These are phyloP conservation scores for Jacana jacana DNA, from an alignment of 2,113 vertebrate genomes.

Conservation along the genomic window DNA sequence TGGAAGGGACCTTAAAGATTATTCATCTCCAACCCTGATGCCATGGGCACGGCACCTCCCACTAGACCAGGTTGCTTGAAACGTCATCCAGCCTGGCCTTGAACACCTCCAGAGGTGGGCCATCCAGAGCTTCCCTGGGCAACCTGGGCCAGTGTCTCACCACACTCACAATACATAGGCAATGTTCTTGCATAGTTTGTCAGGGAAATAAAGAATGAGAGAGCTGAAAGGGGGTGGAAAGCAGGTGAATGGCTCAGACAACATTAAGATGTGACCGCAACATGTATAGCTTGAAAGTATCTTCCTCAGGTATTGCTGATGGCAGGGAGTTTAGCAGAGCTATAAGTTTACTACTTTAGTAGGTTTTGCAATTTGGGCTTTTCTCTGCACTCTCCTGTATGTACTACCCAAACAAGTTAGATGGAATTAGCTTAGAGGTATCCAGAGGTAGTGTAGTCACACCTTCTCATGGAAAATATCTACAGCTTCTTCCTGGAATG, in stretches of 20 bases:
- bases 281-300: neutral
- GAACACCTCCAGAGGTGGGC: too few species aligned
- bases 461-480: conserved; percentile 56
- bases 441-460: neutral
- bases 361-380: neutral
- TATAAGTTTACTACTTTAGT: neutral
- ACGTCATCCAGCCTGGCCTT: too few species aligned
- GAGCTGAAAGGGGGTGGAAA: neutral
- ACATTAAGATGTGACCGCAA: neutral
- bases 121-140: too few species aligned
- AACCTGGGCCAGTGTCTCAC: too few species aligned
- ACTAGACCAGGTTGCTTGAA: too few species aligned
- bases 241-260: neutral
- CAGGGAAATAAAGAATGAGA: neutral
- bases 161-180: too few species aligned
- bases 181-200: neutral
- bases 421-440: conserved; percentile 15
- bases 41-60: too few species aligned
- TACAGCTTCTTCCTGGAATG: conserved; percentile 41
- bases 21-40: too few species aligned
- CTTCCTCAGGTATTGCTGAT: neutral
- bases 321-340: neutral
- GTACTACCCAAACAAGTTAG: neutral
- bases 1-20: too few species aligned
- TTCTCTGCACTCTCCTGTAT: neutral